Conservation (phyloP, 1,140 invertebrate genomes). For the Hermetia illucens region DNA sequence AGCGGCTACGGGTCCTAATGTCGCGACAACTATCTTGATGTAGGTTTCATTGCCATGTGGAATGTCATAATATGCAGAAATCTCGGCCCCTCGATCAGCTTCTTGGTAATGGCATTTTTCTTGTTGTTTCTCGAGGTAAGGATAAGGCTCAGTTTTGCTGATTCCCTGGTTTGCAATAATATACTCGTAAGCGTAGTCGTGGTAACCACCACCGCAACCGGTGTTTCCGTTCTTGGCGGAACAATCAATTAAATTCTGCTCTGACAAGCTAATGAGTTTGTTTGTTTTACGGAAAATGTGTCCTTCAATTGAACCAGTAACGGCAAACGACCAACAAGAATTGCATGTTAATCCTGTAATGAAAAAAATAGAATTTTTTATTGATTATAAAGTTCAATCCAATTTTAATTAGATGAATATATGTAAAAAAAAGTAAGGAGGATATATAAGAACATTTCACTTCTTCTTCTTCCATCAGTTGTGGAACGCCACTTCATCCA, state of each 20-base stretch:
- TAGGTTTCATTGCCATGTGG: constrained; percentile 48
- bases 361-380: too few relatives aligned
- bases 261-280: constrained; percentile 47
- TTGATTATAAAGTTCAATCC: too few relatives aligned
- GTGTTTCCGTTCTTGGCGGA: constrained; percentile 40
- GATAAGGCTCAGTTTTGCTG: constrained; percentile 39
- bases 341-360: constrained; percentile 31
- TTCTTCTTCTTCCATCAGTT: too few relatives aligned
- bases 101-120: constrained; percentile 43
- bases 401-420: too few relatives aligned
- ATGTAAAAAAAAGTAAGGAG: too few relatives aligned
- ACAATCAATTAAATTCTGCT: constrained; percentile 49
- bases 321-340: constrained; percentile 35
- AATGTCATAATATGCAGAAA: constrained; percentile 49
- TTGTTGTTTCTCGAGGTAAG: constrained; percentile 32
- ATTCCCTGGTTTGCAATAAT: constrained; percentile 42
- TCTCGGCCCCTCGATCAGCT: constrained; percentile 41
- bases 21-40: constrained; percentile 67
- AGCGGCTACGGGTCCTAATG: constrained; percentile 65
- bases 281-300: constrained; percentile 57
- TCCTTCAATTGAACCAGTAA: constrained; percentile 64
- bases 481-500: too few relatives aligned
- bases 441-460: too few relatives aligned
- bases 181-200: constrained; percentile 50
- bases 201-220: constrained; percentile 56